Base-by-base conservation (phyloP, 2,797 vertebrate species). In the Rhinella marina region DNA sequence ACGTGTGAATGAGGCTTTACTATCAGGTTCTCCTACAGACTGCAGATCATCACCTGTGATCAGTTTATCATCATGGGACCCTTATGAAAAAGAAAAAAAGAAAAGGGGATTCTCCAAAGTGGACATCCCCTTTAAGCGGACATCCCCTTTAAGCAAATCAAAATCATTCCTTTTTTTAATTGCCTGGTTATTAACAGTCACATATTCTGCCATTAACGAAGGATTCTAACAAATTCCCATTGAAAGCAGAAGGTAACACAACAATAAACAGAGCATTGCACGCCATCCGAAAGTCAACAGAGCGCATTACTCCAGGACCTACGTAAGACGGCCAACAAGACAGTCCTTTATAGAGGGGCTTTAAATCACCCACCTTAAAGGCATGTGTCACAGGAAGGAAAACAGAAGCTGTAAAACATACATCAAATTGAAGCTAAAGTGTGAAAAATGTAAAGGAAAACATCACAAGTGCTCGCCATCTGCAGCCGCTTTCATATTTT, bases 371-470 rank as follows among this genome's bases (percentile, higher is more conserved):
- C n/a, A 62, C 82, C 77, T 76, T 88, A 75, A 85, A 85, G 87
- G 87, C 78, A 59, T 68, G 76, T 77, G 82, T 77, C 68, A 56
- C 88, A 86, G 88, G 88, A 89, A 89, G 88, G 84, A 89, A 89
- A 89, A 89, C 88, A 89, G 88, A 83, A 89, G 88, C 88, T 83
- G 73, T 79, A 83, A 89, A 86, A 83, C 84, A 79, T 79, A 86
- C 70, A 89, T 77, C 79, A 89, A 86, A 89, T 82, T 82, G 73
- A 82, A 86, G 81, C 27, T 21, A 78, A 86, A 89, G 88, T 89
- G 88, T 89, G 88, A 89, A 82, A 86, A 86, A 86, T 80, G 88
- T 80, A 82, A 82, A 78, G 79, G 75, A 86, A 86, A 89, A 89
- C 80, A 89, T 82, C 59, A 79, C 16, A 86, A 86, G 88, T 79